These are phyloP conservation scores for Spodoptera frugiperda DNA, from an alignment of 1,140 invertebrate genomes.

Conservation along the genomic window DNA sequence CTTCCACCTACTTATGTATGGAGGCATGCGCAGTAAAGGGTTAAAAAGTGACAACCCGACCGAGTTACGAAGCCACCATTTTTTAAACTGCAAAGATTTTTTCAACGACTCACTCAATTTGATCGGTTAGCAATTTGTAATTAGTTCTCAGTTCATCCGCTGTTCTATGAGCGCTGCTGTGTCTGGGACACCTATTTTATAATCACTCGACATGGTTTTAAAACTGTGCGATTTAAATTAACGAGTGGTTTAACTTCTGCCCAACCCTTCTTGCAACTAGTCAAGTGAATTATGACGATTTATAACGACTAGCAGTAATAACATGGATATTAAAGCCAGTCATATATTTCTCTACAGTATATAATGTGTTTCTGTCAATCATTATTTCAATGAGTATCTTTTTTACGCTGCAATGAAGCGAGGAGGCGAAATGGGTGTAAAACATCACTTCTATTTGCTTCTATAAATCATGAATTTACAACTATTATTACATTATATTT, in stretches of 20 bases:
- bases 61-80: slow-evolving; percentile 22
- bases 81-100: not conserved
- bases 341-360: no score
- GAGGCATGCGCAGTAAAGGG: slow-evolving; percentile 84
- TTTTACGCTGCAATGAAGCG: no score
- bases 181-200: slow-evolving; percentile 48
- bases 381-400: no score
- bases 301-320: no score
- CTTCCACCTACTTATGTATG: slow-evolving; percentile 83
- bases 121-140: slow-evolving; percentile 58
- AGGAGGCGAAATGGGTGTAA: no score
- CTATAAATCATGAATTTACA: no score
- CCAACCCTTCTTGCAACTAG: not conserved
- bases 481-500: no score
- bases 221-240: not conserved
- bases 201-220: slow-evolving; percentile 40
- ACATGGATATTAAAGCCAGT: no score
- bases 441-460: no score
- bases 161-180: slow-evolving; percentile 61
- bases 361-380: no score
- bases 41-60: slow-evolving; percentile 64
- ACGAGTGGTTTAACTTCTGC: not conserved
- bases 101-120: slow-evolving; percentile 54
- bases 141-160: slow-evolving; percentile 67
- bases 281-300: not conserved